These are phyloP conservation scores for Paralichthys olivaceus DNA, from an alignment of 2,113 vertebrate genomes.

Conservation along the genomic window DNA sequence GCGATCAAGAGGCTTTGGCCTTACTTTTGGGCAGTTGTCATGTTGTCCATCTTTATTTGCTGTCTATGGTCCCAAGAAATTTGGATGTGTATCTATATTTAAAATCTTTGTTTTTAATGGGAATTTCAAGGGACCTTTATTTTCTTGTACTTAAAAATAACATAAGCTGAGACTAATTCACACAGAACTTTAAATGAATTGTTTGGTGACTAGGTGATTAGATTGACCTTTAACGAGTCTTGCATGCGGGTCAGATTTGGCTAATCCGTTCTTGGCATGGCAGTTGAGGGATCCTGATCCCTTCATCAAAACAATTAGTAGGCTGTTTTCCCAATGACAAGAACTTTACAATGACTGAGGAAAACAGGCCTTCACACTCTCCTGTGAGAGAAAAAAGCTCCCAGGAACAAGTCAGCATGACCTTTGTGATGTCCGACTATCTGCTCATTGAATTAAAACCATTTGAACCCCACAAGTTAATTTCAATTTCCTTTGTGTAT, in stretches of 20 bases:
- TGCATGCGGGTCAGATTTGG: slow-evolving; percentile 35
- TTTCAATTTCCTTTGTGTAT: neutral
- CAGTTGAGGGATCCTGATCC: slow-evolving; percentile 15
- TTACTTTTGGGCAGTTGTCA: too few relatives aligned
- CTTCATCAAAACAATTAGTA: slow-evolving; percentile 24
- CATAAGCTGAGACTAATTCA: neutral
- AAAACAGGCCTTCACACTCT: neutral
- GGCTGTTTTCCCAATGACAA: too few relatives aligned
- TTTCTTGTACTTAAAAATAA: neutral
- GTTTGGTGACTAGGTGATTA: slow-evolving; percentile 31
- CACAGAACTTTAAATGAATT: too few relatives aligned
- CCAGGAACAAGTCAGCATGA: neutral
- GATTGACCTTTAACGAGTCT: slow-evolving; percentile 23
- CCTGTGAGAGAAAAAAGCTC: neutral
- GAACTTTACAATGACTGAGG: neutral
- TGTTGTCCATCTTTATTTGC: too few relatives aligned
- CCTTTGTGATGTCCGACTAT: neutral
- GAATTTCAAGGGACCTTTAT: neutral
- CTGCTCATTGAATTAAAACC: neutral
- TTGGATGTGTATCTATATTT: too few relatives aligned
- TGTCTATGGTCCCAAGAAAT: too few relatives aligned
- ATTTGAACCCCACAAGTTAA: neutral
- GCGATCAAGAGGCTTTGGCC: too few relatives aligned
- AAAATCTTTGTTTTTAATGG: too few relatives aligned
- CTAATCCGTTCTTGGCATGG: slow-evolving; percentile 54